A percentile compares a stretch with the other conserved stretches of the same genome.
These are phyloP conservation scores for Hoplodrina ambigua DNA, from an alignment of 2,888 invertebrate species.

Conservation along the genomic window DNA sequence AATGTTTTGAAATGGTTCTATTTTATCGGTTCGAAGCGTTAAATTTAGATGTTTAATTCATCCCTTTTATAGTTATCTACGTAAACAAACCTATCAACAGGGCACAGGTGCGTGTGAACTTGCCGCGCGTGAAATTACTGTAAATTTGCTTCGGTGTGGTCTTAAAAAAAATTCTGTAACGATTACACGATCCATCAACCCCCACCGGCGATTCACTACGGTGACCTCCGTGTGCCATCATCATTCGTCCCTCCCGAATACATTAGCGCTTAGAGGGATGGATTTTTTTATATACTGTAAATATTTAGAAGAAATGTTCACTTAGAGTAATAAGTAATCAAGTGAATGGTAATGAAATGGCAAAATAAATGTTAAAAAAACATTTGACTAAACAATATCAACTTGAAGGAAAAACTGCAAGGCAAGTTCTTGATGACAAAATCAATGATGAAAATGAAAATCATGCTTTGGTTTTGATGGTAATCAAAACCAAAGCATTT, in stretches of 20 bases:
- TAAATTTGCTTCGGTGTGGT: slow-evolving; percentile 89
- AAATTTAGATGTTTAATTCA: slow-evolving; percentile 68
- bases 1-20: slow-evolving; percentile 59
- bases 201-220: slow-evolving; percentile 84
- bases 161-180: slow-evolving; percentile 82
- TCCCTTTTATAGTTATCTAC: slow-evolving; percentile 71
- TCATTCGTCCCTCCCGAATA: slow-evolving; percentile 79
- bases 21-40: slow-evolving; percentile 61
- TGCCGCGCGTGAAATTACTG: slow-evolving; percentile 87
- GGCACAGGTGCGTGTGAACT: slow-evolving; percentile 87
- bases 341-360: background rate
- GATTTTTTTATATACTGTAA: slow-evolving; percentile 64
- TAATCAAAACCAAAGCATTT: slow-evolving; percentile 18
- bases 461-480: no score
- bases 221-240: slow-evolving; percentile 79
- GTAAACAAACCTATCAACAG: slow-evolving; percentile 77
- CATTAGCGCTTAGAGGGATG: slow-evolving; percentile 71
- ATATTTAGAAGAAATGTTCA: slow-evolving; percentile 2
- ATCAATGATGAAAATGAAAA: no score
- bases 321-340: background rate
- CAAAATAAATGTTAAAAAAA: background rate
- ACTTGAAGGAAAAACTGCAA: slow-evolving; percentile 1
- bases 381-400: background rate
- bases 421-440: background rate
- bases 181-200: slow-evolving; percentile 88